A percentile compares a stretch with the other conserved stretches of the same genome.
These are phyloP conservation scores for Adela reaumurella DNA, from an alignment of 2,888 invertebrate genomes.

Conservation along the genomic window DNA sequence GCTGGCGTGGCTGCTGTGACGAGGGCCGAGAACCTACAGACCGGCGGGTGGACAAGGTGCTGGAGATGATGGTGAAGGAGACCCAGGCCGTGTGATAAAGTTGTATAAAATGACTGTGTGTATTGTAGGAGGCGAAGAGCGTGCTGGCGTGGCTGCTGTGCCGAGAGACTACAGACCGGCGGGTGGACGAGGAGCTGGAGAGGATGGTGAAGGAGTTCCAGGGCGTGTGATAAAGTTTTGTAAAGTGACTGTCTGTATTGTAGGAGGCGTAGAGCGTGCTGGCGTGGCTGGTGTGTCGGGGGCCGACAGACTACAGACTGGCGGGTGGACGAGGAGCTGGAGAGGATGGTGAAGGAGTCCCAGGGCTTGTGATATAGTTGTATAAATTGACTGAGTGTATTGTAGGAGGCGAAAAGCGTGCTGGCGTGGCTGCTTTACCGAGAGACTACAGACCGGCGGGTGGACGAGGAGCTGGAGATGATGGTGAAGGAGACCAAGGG, in stretches of 20 bases:
- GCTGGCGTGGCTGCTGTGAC: slow-evolving; percentile 40
- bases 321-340: slow-evolving; percentile 35
- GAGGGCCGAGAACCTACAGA: slow-evolving; percentile 31
- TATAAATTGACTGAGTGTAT: neutral
- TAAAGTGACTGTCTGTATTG: neutral
- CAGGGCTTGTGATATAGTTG: slow-evolving; percentile 16
- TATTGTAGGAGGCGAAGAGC: slow-evolving; percentile 32
- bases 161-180: slow-evolving; percentile 26
- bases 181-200: slow-evolving; percentile 38
- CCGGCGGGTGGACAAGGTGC: slow-evolving; percentile 30
- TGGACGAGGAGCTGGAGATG: slow-evolving; percentile 35
- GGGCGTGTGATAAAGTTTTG: slow-evolving; percentile 6
- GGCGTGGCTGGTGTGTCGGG: slow-evolving; percentile 41
- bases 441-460: slow-evolving; percentile 25
- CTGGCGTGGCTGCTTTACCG: slow-evolving; percentile 43
- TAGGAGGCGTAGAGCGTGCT: slow-evolving; percentile 39
- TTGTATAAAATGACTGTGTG: too few species aligned
- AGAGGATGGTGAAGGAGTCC: slow-evolving; percentile 30
- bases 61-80: slow-evolving; percentile 24
- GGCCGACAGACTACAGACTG: slow-evolving; percentile 25
- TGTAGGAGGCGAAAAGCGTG: slow-evolving; percentile 37
- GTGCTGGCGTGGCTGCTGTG: slow-evolving; percentile 43
- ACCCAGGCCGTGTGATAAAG: too few species aligned
- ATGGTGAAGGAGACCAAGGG: slow-evolving; percentile 32
- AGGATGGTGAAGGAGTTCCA: slow-evolving; percentile 32